Base-by-base conservation (phyloP, 1,140 invertebrate genomes). In the Palaemon carinicauda region DNA sequence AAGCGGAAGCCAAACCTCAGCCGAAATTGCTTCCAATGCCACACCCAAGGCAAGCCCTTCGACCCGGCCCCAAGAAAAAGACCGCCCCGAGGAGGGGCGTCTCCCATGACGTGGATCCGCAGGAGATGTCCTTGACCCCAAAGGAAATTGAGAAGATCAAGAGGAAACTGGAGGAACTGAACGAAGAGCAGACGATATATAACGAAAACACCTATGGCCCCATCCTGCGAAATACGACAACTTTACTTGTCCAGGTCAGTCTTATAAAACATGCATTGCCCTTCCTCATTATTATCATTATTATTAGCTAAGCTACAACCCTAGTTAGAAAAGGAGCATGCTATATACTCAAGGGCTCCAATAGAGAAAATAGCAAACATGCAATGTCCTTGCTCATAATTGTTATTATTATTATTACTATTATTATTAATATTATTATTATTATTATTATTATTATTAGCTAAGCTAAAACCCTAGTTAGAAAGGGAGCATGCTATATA, bases 191-290 rank as follows among this genome's bases (percentile, higher is more conserved):
- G 74, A 80, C 21, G 17, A 80, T 88, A 31, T 56, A 78, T 50
- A 88, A 88, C 69, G 17, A 73, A 52, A 65, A 81, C 0, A 24
- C 27, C 27, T 88, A 50, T 19, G 87, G 87, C 21, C 75, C 82
- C n/a, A 69, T 88, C 27, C 19, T 33, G 24, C 80, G 33, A 3
- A 77, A 88, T 33, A 84, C 81, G n/a, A 81, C 78, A 9, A 88
- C 85, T 14, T 15, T 88, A 10, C 41, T 88, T 27, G 87, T 88
- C 31, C 87, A 88, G 87, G 87, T 88, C 5, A 56, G 87, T 80
- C 12, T 60, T n/a, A 21, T 54, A 24, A 78, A 53, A 1, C 41
- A 17, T 12, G 41, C 2, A 12, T 21, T 10, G 19, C 15, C 52
- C 33, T 51, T 78, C 14, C 9, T 21, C n/a, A n/a, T n/a, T n/a